phyloP scores from a whole-genome alignment of 64 coral and sea anemone species.

The Orbicella faveolata region DNA sequence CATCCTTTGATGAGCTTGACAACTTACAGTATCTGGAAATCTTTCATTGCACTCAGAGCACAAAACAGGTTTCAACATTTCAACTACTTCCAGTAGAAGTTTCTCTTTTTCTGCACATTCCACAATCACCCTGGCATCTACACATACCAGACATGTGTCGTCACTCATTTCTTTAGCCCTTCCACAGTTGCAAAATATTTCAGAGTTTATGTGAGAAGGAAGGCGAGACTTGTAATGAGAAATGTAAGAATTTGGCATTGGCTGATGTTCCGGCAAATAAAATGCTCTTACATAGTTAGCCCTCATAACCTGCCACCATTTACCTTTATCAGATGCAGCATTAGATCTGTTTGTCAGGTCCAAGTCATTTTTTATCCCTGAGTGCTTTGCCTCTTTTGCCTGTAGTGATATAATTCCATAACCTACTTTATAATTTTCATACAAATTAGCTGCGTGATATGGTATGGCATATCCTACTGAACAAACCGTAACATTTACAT shows the following conservation, averaged over 20 bases:
- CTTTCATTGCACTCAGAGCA: background rate
- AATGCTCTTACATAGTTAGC: slow-evolving; percentile 56
- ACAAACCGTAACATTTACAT: background rate
- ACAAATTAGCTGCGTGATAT: slow-evolving; percentile 2
- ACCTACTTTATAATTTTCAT: slow-evolving; percentile 9
- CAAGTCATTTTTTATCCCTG: slow-evolving; percentile 49
- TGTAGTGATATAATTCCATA: slow-evolving; percentile 30
- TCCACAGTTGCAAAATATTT: slow-evolving; percentile 18
- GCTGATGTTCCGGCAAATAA: slow-evolving; percentile 59
- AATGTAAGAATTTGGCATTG: slow-evolving; percentile 5
- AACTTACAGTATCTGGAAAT: slow-evolving; percentile 10
- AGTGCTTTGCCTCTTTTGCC: slow-evolving; percentile 43
- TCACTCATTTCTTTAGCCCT: background rate
- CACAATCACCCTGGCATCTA: slow-evolving; percentile 2
- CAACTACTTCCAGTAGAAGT: slow-evolving; percentile 7
- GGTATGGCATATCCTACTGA: slow-evolving; percentile 10
- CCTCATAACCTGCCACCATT: slow-evolving; percentile 63
- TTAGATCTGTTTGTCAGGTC: slow-evolving; percentile 34
- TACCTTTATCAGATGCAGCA: slow-evolving; percentile 12
- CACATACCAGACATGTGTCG: slow-evolving; percentile 13
- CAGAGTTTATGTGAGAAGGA: slow-evolving; percentile 16
- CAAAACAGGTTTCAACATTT: slow-evolving; percentile 19
- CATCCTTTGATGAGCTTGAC: background rate
- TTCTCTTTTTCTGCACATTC: slow-evolving; percentile 1
- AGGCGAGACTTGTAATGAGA: slow-evolving; percentile 1